Percentiles rank a stretch among this genome's conserved stretches.
These are phyloP conservation scores for Drosophila cardini DNA, from an alignment of 1,140 invertebrate species.

Conservation along the genomic window DNA sequence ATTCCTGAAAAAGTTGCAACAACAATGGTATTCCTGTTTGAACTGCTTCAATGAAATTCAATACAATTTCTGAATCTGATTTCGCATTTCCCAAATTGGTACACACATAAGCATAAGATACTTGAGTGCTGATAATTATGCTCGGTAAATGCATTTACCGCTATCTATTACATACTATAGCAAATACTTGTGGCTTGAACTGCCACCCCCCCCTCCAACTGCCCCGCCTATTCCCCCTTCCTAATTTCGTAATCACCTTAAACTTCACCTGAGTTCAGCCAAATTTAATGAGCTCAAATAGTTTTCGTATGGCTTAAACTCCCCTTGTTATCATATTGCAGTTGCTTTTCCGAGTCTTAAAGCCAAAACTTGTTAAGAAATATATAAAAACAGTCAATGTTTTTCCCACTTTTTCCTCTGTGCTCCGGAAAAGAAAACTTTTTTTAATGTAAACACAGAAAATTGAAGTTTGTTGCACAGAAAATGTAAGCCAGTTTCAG, in stretches of 20 bases:
- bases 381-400: background rate
- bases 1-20: background rate
- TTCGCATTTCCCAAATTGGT: constrained; percentile 2
- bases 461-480: constrained; percentile 11
- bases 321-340: background rate
- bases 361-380: background rate
- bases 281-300: constrained; percentile 24
- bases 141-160: constrained; percentile 7
- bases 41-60: constrained; percentile 13
- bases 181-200: background rate
- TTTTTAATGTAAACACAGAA: constrained; percentile 21
- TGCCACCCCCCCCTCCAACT: background rate
- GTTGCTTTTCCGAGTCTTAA: background rate
- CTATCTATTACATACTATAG: constrained; percentile 8
- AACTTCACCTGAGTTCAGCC: background rate
- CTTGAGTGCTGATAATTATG: constrained; percentile 3
- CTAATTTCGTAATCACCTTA: too few species aligned
- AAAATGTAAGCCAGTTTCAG: constrained; percentile 23
- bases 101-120: background rate
- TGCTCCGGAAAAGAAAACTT: constrained; percentile 13
- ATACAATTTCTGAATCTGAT: constrained; percentile 7
- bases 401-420: background rate
- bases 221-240: background rate
- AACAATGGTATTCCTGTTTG: constrained; percentile 2
- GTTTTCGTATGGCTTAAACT: background rate